Percentiles rank a stretch among this genome's conserved stretches.
Evolutionary conservation across 1,140 invertebrate genomes (phyloP).

Genomic region (Drosophila santomea): DNA sequence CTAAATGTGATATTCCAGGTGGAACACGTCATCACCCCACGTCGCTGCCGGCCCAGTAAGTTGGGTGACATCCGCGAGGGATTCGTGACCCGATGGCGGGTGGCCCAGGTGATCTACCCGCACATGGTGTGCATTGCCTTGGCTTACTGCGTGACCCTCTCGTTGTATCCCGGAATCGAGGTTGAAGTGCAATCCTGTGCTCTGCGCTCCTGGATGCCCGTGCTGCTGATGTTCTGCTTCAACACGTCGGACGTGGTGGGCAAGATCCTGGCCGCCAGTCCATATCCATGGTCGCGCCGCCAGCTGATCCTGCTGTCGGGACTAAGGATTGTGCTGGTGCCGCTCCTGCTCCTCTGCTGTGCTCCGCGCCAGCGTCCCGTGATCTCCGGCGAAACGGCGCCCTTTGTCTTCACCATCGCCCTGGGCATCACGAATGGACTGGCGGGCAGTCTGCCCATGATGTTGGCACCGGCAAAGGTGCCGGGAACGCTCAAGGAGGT

Average conservation of each 20-base stretch:
- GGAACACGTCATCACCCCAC: constrained; percentile 90
- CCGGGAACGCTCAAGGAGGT: constrained; percentile 91
- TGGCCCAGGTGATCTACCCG: constrained; percentile 92
- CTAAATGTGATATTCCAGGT: constrained; percentile 83
- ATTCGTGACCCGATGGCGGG: constrained; percentile 89
- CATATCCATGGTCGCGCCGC: constrained; percentile 91
- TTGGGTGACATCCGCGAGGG: constrained; percentile 86
- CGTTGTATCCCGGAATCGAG: constrained; percentile 94
- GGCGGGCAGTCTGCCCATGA: constrained; percentile 95
- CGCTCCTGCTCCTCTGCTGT: constrained; percentile 92
- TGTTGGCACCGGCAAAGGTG: constrained; percentile 93
- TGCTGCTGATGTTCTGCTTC: constrained; percentile 94
- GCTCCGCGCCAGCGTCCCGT: constrained; percentile 90
- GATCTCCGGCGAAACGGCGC: constrained; percentile 88
- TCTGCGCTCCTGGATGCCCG: constrained; percentile 95
- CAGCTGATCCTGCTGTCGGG: constrained; percentile 90
- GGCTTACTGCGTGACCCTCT: constrained; percentile 94
- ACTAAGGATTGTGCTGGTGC: constrained; percentile 90
- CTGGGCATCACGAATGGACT: constrained; percentile 94
- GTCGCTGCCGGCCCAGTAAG: constrained; percentile 85
- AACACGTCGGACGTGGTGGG: constrained; percentile 94
- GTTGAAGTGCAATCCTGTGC: constrained; percentile 94
- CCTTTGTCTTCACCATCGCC: constrained; percentile 89
- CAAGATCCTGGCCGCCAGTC: constrained; percentile 92
- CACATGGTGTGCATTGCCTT: constrained; percentile 95